These are phyloP conservation scores for Mythimna loreyi DNA, from an alignment of 2,888 invertebrate genomes.

Conservation along the genomic window DNA sequence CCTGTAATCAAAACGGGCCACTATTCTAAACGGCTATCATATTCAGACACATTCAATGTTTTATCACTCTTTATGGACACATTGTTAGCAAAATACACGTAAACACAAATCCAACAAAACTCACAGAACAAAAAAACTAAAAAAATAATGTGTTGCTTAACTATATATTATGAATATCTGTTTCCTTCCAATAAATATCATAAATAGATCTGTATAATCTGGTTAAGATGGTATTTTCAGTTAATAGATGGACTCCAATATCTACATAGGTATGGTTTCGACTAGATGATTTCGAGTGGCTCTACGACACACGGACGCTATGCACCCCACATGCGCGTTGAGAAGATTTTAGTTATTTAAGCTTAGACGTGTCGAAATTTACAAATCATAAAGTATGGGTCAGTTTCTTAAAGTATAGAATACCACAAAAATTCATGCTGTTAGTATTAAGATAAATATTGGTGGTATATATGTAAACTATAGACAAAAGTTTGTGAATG, in stretches of 20 bases:
- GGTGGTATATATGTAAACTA: conserved; percentile 37
- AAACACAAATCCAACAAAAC: conserved; percentile 53
- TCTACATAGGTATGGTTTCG: conserved; percentile 27
- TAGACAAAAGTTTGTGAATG: conserved; percentile 39
- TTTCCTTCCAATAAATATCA: conserved; percentile 50
- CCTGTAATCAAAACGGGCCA: conserved; percentile 92
- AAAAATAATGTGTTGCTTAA: conserved; percentile 33
- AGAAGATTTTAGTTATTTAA: conserved; percentile 49
- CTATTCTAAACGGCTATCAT: conserved; percentile 75
- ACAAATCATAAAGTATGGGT: conserved; percentile 62
- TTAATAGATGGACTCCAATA: conserved; percentile 46
- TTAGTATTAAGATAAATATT: conserved; percentile 58
- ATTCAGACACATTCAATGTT: conserved; percentile 54
- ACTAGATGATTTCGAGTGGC: conserved; percentile 46
- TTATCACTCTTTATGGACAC: conserved; percentile 46
- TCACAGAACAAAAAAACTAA: conserved; percentile 39
- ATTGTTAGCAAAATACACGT: conserved; percentile 61
- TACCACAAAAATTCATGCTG: conserved; percentile 57
- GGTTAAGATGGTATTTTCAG: conserved; percentile 54
- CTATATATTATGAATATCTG: too few relatives aligned
- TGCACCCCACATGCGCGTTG: conserved; percentile 57
- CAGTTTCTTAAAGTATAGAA: conserved; percentile 57
- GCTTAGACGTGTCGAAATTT: conserved; percentile 50
- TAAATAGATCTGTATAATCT: conserved; percentile 82
- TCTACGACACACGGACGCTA: conserved; percentile 27